Base-by-base conservation (phyloP, 2,113 vertebrate genomes). In the Oreotrochilus melanogaster region DNA sequence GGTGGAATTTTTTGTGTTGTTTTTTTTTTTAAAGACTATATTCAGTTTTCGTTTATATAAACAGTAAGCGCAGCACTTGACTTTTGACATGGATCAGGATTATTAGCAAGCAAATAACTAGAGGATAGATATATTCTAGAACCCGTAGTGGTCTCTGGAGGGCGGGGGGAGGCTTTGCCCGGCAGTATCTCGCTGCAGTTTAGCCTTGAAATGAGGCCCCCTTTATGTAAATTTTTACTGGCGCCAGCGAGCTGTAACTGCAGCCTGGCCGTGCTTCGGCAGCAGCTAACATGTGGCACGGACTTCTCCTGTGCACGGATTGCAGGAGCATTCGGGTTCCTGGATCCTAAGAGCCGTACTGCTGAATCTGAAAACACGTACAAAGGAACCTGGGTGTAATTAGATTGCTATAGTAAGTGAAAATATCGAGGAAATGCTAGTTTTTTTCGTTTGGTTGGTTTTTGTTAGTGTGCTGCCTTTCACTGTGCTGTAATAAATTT, bases 161-260 rank as follows among this genome's bases (percentile, higher is more conserved):
- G 83, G 72, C 4, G 9, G 66, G 91, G 33, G 27, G 51, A 72
- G 78, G 80, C 57, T 95, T 96, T 95, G 54, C 82, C 92, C 14
- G 67, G 92, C 69, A 92, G 42, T 88, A 81, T 89, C 62, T 47
- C 67, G 66, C 80, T 96, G 91, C 92, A 95, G 15, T 91, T 93
- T 82, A 47, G 80, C 58, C 94, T 71, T 62, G 90, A 97, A 95
- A 85, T 93, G 87, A 91, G 96, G 94, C 78, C 78, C 95, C 96
- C 85, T 96, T 95, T 96, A 97, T 98, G 95, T 97, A 97, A 97
- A 98, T 97, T 96, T 78, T 97, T 88, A 85, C 96, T 98, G 96
- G 96, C 53, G 87, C 96, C 96, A 93, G 97, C 92, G 93, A 97
- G 97, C 93, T 97, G 95, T 95, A 93, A 96, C 93, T 98, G 96